These are phyloP conservation scores for Noctua fimbriata DNA, from an alignment of 2,888 invertebrate species.

Conservation along the genomic window DNA sequence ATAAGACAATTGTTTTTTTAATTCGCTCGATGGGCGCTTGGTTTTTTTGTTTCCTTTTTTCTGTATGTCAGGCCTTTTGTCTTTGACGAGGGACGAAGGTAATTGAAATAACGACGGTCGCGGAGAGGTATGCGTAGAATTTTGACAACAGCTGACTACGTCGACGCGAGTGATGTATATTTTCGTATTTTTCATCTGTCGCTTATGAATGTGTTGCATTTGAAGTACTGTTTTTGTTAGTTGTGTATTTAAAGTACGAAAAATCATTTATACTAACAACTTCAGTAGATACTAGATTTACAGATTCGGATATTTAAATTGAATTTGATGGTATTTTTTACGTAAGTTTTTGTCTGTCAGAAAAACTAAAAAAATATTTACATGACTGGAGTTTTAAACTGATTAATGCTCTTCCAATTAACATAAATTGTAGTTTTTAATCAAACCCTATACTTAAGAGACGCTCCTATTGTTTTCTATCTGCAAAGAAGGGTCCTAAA, in stretches of 20 bases:
- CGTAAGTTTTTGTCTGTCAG: neutral
- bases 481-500: constrained; percentile 21
- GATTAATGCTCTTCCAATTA: neutral
- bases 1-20: constrained; percentile 84
- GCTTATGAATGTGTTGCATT: constrained; percentile 58
- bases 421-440: constrained; percentile 20
- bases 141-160: constrained; percentile 87
- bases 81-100: constrained; percentile 88
- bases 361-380: neutral
- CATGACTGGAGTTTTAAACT: neutral
- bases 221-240: neutral
- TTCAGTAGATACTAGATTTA: neutral
- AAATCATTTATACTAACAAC: neutral
- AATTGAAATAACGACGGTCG: constrained; percentile 90
- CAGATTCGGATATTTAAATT: neutral
- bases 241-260: neutral
- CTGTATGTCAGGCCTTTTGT: constrained; percentile 88
- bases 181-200: constrained; percentile 66
- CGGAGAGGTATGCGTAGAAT: constrained; percentile 87
- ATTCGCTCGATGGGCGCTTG: constrained; percentile 75
- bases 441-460: constrained; percentile 46
- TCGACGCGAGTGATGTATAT: constrained; percentile 61
- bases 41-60: constrained; percentile 77
- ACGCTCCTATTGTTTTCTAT: constrained; percentile 48
- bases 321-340: neutral